These are phyloP conservation scores for Oenanthe melanoleuca DNA, from an alignment of 2,113 vertebrate species.

Conservation along the genomic window DNA sequence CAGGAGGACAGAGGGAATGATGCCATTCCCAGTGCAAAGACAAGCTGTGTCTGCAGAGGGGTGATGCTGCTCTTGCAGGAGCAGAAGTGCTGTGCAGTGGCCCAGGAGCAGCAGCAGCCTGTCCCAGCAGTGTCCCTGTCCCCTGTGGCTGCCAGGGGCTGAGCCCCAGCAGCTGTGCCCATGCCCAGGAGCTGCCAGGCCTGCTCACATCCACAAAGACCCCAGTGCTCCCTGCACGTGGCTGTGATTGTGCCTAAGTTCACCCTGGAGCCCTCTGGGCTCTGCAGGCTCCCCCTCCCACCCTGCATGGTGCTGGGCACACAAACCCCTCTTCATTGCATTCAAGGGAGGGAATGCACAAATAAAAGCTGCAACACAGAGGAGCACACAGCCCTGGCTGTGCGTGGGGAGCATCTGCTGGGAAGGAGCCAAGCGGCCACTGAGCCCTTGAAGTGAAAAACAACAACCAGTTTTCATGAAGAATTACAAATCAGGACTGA, in stretches of 20 bases:
- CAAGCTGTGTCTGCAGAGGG: not conserved
- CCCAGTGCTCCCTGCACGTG: fast-evolving
- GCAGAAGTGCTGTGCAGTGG: not conserved
- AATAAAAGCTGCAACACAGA: not conserved
- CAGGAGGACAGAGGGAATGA: not conserved
- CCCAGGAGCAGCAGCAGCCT: not conserved
- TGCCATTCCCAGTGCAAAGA: not conserved
- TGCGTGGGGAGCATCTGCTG: constrained; percentile 6
- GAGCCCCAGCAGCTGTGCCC: not conserved
- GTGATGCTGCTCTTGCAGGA: not conserved
- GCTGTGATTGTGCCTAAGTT: not conserved
- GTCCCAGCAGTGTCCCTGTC: not conserved
- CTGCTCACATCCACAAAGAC: not conserved
- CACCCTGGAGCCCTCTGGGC: not conserved
- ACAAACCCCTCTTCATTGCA: not conserved
- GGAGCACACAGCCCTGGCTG: constrained; percentile 16
- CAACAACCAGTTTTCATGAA: not conserved
- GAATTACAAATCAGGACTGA: not conserved
- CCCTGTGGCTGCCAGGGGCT: fast-evolving
- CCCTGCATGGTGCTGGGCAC: not conserved
- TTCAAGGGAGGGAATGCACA: not conserved
- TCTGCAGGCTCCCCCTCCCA: not conserved
- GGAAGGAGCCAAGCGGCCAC: not conserved
- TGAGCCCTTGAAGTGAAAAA: not conserved
- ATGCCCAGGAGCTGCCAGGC: not conserved